phyloP scores from a whole-genome alignment of 2,888 invertebrate species.

The Sussaba pulchella region DNA sequence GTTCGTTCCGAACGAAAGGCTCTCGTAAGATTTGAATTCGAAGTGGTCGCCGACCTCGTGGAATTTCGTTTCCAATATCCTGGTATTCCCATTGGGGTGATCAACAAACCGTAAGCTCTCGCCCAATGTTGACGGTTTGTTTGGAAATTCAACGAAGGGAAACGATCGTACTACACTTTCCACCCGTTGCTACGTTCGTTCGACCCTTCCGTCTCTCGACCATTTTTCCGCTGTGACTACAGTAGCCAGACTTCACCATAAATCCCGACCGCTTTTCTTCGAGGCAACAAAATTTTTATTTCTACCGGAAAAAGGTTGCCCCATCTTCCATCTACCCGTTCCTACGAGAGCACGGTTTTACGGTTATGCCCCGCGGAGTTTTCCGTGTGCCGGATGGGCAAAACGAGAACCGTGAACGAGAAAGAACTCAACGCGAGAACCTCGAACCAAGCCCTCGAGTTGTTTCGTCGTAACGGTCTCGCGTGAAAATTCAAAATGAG shows the following conservation, averaged over 20 bases:
- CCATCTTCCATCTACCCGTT: conserved; percentile 11
- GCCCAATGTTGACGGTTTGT: not conserved
- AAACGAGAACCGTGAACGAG: not conserved
- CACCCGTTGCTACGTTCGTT: not conserved
- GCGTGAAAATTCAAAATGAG: conserved; percentile 67
- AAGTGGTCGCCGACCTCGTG: conserved; percentile 13
- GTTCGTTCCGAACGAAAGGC: not conserved
- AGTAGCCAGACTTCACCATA: conserved; percentile 61
- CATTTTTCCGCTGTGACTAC: not conserved
- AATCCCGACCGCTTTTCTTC: conserved; percentile 65
- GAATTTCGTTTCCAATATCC: conserved; percentile 9
- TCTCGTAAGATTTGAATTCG: conserved; percentile 10
- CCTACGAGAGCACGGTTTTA: conserved; percentile 45
- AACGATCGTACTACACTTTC: not conserved
- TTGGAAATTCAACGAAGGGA: conserved; percentile 11
- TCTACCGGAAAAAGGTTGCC: conserved; percentile 67
- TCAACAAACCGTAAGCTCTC: conserved; percentile 16
- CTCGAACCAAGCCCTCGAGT: conserved; percentile 1
- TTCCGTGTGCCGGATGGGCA: not conserved
- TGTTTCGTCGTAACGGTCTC: conserved; percentile 32
- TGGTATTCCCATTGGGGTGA: not conserved
- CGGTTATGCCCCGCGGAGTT: conserved; percentile 58
- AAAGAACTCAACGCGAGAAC: not conserved
- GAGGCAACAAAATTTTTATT: conserved; percentile 71
- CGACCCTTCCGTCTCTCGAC: not conserved